phyloP scores from a whole-genome alignment of 2,113 vertebrate species.

The Protobothrops flavoviridis region DNA sequence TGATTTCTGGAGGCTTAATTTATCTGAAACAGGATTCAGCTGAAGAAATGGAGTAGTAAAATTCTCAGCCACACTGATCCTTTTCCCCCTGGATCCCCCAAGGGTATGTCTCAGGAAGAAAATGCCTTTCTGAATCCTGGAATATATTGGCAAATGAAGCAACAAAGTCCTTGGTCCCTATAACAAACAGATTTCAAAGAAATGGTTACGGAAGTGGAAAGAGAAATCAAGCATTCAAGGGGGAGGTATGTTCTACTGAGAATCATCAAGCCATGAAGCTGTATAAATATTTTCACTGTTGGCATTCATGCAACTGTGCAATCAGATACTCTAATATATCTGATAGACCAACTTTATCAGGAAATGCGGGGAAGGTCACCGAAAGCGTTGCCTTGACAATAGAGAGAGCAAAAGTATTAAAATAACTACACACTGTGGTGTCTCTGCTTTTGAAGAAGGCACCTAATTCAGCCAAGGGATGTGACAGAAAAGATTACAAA shows the following conservation, averaged over 20 bases:
- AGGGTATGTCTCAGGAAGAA: conserved; percentile 57
- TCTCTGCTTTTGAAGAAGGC: neutral
- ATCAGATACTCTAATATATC: neutral
- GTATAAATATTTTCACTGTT: conserved; percentile 22
- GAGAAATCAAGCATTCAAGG: conserved; percentile 48
- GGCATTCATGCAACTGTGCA: neutral
- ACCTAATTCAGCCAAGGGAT: neutral
- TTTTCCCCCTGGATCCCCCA: conserved; percentile 6
- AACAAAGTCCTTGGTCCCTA: conserved; percentile 60
- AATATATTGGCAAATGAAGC: conserved; percentile 55
- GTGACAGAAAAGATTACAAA: neutral
- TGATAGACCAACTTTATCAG: neutral
- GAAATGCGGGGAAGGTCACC: conserved; percentile 10
- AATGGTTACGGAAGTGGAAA: conserved; percentile 43
- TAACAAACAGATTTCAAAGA: conserved; percentile 61
- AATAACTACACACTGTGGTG: neutral
- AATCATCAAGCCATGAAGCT: conserved; percentile 38
- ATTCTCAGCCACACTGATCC: conserved; percentile 42
- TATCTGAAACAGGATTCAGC: conserved; percentile 58
- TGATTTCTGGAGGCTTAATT: conserved; percentile 56
- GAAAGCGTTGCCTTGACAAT: conserved; percentile 4
- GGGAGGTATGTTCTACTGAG: conserved; percentile 45
- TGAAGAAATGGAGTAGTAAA: conserved; percentile 56
- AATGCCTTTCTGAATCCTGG: conserved; percentile 54
- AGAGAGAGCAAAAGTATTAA: neutral